phyloP scores from a whole-genome alignment of 2,113 vertebrate genomes.

The Crotalus helleri region DNA sequence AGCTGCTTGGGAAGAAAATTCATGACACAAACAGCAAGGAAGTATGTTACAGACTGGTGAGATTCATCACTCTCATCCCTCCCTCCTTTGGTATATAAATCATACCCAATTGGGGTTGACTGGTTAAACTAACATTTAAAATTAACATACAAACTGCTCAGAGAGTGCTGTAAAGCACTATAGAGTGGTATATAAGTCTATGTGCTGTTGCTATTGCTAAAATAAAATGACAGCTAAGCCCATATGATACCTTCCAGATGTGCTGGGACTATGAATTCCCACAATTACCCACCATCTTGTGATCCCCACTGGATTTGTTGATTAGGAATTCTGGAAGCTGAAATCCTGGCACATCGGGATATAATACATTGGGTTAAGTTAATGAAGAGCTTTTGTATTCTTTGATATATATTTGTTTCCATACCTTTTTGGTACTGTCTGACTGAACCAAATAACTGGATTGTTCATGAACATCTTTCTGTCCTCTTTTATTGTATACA shows the following conservation, averaged over 20 bases:
- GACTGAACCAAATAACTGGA: background rate
- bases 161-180: background rate
- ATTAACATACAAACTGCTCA: background rate
- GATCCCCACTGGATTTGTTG: background rate
- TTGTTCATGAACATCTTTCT: background rate
- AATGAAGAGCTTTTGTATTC: background rate
- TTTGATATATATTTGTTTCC: background rate
- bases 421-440: background rate
- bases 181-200: background rate
- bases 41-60: background rate
- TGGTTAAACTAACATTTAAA: background rate
- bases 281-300: background rate
- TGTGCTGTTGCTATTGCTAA: background rate
- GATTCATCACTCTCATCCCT: background rate
- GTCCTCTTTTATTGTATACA: background rate
- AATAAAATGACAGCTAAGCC: background rate
- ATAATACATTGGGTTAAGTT: background rate
- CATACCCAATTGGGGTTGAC: background rate
- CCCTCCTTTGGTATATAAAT: background rate
- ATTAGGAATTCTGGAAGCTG: background rate
- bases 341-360: background rate
- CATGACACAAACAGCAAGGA: background rate
- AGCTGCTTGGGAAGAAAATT: background rate
- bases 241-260: background rate
- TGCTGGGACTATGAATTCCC: background rate